Base-by-base conservation (phyloP, 1,140 invertebrate genomes). In the Drosophila gunungcola region DNA sequence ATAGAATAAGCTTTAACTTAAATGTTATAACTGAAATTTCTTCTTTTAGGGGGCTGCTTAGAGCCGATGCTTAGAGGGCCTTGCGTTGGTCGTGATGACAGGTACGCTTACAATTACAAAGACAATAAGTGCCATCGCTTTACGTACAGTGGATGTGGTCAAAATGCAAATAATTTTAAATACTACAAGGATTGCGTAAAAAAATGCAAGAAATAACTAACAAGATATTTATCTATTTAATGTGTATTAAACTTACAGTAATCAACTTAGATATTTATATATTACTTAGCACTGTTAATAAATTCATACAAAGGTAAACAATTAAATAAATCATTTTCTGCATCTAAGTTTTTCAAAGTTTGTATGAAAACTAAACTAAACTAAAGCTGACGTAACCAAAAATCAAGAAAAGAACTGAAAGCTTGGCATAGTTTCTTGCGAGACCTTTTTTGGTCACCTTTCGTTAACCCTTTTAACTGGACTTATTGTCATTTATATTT, bases 381-480 rank as follows among this genome's bases (percentile, higher is more conserved):
- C 16, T 21, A 21, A 21, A 21, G 16, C 1, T 21, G 16, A 21
- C 16, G 16, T 21, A 21, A 21, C 16, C 16, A 21, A 45, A 56
- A 46, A 39, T 11, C 48, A 10, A 43, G 36, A 42, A 36, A 34
- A 36, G 25, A 45, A 55, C 41, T 55, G 57, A 63, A 61, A 42
- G n/a, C 48, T 39, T 73, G 61, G 73, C 68, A 78, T 75, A 75
- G 51, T 83, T 80, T 77, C 77, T 54, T 51, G 57, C 39, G 41
- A 54, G 36, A 13, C 41, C 9, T 34, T 10, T 49, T 42, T 55
- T 21, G 41, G 38, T 61, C 62, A 84, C 76, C 80, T 80, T 73
- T 73, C 48, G 29, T 21, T 21, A 4, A 4, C 39, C 4, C 54
- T 68, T 65, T 78, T 21, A 21, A 21, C 16, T 21, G 16, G 16